phyloP scores from a whole-genome alignment of 2,888 invertebrate genomes.

The Coelopa pilipes region DNA sequence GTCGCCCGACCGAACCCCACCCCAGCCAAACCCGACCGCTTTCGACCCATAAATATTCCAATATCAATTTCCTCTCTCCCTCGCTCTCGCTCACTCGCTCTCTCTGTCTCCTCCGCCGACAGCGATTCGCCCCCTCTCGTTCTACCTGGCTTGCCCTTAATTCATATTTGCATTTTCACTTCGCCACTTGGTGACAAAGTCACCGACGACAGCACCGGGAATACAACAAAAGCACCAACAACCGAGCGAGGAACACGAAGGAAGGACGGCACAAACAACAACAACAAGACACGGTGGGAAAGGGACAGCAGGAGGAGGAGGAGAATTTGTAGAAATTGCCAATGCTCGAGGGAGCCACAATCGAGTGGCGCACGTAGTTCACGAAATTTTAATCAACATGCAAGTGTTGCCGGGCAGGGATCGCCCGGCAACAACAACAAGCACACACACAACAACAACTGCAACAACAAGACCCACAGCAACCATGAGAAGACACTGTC shows the following conservation, averaged over 20 bases:
- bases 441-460: no score
- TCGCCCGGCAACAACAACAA: no score
- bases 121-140: not conserved
- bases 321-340: not conserved
- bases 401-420: not conserved
- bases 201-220: conserved; percentile 6
- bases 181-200: not conserved
- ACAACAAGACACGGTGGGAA: not conserved
- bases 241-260: not conserved
- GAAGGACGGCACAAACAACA: not conserved
- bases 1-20: no score
- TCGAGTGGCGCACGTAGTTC: not conserved
- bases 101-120: no score
- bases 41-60: not conserved
- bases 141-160: conserved; percentile 19
- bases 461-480: no score
- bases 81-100: no score
- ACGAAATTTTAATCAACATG: conserved; percentile 29
- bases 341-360: conserved; percentile 15
- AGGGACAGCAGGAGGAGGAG: not conserved
- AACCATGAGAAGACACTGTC: no score
- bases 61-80: conserved; percentile 22
- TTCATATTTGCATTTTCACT: conserved; percentile 18
- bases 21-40: no score
- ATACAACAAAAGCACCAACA: not conserved